Percentiles rank a stretch among this genome's conserved stretches.
These are phyloP conservation scores for Diceros bicornis DNA, from an alignment of 2,797 vertebrate genomes.

Conservation along the genomic window DNA sequence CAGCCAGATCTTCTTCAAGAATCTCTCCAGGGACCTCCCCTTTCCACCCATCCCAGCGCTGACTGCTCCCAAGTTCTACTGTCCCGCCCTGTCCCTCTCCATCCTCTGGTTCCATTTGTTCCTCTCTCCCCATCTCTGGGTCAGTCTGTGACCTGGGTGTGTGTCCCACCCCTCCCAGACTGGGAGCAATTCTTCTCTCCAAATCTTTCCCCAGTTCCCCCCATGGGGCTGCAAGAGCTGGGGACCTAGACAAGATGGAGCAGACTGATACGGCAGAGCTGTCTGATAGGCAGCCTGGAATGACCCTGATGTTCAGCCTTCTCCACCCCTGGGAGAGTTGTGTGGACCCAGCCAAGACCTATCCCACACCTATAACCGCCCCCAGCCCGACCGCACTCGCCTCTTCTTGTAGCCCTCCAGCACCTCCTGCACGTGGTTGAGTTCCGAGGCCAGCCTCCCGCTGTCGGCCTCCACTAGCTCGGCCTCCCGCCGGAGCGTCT, in stretches of 20 bases:
- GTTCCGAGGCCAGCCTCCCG: constrained; percentile 87
- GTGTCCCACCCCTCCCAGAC: background rate
- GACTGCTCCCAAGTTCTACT: background rate
- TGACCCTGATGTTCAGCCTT: background rate
- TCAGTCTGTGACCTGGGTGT: background rate
- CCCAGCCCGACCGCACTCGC: constrained; percentile 56
- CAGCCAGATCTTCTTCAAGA: background rate
- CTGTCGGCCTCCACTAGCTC: too few species aligned
- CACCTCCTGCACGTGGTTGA: constrained; percentile 91
- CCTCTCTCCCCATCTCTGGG: background rate
- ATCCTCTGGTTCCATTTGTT: background rate
- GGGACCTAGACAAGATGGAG: background rate
- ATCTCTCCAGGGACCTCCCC: background rate
- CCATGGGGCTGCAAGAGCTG: background rate
- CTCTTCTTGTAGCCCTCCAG: constrained; percentile 89
- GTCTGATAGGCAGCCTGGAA: background rate
- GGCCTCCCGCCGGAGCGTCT: too few species aligned
- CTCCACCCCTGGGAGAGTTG: background rate
- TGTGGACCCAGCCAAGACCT: background rate
- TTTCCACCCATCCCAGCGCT: rapidly evolving
- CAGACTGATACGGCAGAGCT: background rate
- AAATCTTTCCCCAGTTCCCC: background rate
- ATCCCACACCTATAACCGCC: background rate
- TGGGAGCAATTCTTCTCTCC: background rate
- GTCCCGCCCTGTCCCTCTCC: background rate